Evolutionary conservation across 2,113 vertebrate genomes (phyloP).

Genomic region (Hiodon alosoides): DNA sequence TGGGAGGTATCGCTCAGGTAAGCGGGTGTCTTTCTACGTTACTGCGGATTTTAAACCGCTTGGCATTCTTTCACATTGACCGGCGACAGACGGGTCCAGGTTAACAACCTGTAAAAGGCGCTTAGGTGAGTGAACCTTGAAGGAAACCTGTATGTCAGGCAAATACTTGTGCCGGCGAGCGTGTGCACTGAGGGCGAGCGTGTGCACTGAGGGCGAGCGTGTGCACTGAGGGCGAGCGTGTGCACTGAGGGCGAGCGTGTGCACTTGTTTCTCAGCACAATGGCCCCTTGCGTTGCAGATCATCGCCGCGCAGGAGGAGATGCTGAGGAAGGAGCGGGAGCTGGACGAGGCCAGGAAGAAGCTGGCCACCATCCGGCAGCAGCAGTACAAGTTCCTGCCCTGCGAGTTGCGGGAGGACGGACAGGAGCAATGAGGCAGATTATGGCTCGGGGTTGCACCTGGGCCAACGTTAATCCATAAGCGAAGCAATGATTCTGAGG

Average conservation of each 20-base stretch:
- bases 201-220: background rate
- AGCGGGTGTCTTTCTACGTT: constrained; percentile 30
- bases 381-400: constrained; percentile 97
- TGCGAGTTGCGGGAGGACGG: constrained; percentile 85
- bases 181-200: background rate
- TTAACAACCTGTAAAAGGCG: no score
- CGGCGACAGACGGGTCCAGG: no score
- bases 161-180: no score
- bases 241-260: background rate
- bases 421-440: constrained; percentile 57
- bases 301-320: constrained; percentile 95
- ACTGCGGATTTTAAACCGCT: background rate
- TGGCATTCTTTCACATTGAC: background rate
- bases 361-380: constrained; percentile 90
- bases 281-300: constrained; percentile 63
- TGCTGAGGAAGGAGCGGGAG: constrained; percentile 92
- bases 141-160: no score
- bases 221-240: background rate
- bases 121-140: no score
- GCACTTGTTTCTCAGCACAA: background rate
- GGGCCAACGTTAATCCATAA: no score
- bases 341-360: constrained; percentile 89
- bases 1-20: constrained; percentile 96
- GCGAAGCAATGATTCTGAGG: constrained; percentile 21
- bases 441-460: no score